These are phyloP conservation scores for Dermochelys coriacea DNA, from an alignment of 2,797 vertebrate species.

Conservation along the genomic window DNA sequence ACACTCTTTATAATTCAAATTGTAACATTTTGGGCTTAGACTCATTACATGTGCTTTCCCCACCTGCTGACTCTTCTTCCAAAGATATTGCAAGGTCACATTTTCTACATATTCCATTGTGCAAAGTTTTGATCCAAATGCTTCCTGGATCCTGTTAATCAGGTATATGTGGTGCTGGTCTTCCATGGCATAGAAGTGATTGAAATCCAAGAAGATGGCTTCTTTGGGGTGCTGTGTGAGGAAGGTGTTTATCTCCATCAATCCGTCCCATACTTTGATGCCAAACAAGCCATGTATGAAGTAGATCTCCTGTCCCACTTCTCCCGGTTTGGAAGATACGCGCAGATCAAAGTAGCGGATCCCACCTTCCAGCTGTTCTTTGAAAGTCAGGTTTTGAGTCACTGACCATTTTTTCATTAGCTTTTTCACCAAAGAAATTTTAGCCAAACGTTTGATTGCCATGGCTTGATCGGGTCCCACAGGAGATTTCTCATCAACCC, in stretches of 20 bases:
- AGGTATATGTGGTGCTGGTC: slow-evolving; percentile 89
- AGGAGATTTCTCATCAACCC: slow-evolving; percentile 95
- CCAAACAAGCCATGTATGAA: slow-evolving; percentile 98
- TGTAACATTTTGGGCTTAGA: background rate
- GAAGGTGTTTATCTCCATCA: slow-evolving; percentile 91
- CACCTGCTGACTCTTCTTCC: slow-evolving; percentile 93
- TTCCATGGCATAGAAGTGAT: slow-evolving; percentile 97
- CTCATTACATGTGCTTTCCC: background rate
- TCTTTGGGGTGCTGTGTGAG: slow-evolving; percentile 89
- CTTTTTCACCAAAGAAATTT: slow-evolving; percentile 92
- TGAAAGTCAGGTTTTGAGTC: slow-evolving; percentile 96
- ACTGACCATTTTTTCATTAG: slow-evolving; percentile 99
- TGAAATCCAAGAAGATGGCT: slow-evolving; percentile 96
- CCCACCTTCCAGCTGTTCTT: slow-evolving; percentile 94
- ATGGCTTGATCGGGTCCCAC: slow-evolving; percentile 95
- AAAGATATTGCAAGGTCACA: slow-evolving; percentile 89
- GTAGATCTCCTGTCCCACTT: slow-evolving; percentile 89
- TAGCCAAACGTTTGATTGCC: slow-evolving; percentile 91
- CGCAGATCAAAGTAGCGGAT: slow-evolving; percentile 98
- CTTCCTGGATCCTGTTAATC: slow-evolving; percentile 87
- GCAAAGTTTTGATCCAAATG: slow-evolving; percentile 92
- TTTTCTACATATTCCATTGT: slow-evolving; percentile 86
- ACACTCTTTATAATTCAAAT: background rate
- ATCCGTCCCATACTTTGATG: slow-evolving; percentile 92
- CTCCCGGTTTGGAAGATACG: slow-evolving; percentile 94